Conservation (phyloP, 2,888 invertebrate genomes). For the Eucera pruinosa region DNA sequence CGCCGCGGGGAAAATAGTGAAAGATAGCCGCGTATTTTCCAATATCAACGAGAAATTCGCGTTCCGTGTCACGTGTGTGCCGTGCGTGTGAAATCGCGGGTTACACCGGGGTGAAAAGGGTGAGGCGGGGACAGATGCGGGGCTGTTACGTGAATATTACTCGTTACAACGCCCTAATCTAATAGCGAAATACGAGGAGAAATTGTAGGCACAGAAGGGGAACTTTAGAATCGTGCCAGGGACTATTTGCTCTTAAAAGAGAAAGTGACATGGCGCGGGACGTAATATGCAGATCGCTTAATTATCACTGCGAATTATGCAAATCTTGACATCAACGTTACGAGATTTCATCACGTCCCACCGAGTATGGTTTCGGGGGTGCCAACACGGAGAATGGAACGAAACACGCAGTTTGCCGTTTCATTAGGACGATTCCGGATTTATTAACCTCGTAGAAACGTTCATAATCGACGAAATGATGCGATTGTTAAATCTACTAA, state of each 20-base stretch:
- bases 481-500: neutral
- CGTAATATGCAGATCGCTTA: conserved; percentile 77
- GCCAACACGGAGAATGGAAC: conserved; percentile 48
- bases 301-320: conserved; percentile 77
- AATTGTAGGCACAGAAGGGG: conserved; percentile 59
- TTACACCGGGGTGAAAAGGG: conserved; percentile 8
- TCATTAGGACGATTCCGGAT: conserved; percentile 56
- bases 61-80: conserved; percentile 34
- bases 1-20: conserved; percentile 8
- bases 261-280: conserved; percentile 61
- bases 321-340: conserved; percentile 71
- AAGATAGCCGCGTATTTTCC: conserved; percentile 38
- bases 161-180: conserved; percentile 72
- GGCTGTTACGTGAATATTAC: conserved; percentile 70
- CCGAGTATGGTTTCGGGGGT: conserved; percentile 33
- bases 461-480: conserved; percentile 23
- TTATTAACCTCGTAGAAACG: conserved; percentile 40
- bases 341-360: conserved; percentile 66
- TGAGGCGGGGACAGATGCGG: conserved; percentile 37
- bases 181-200: conserved; percentile 64
- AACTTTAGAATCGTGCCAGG: conserved; percentile 65
- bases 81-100: conserved; percentile 37
- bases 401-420: conserved; percentile 56
- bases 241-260: conserved; percentile 73
- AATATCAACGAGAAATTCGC: conserved; percentile 49